phyloP scores from a whole-genome alignment of 53 echinoderm and acorn worm species.

The Arbacia lixula region DNA sequence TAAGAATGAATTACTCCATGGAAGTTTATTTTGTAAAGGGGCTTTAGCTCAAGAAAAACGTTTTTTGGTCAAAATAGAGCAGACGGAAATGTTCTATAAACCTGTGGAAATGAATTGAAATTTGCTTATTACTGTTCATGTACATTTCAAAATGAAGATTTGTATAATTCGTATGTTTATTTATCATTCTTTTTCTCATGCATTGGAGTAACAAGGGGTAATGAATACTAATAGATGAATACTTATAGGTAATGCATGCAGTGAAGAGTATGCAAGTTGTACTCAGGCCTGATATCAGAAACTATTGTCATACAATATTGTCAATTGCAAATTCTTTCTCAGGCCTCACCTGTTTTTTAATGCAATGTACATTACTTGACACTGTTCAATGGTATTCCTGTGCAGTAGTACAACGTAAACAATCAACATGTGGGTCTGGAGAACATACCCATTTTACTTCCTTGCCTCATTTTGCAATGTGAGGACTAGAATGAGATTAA shows the following conservation, averaged over 20 bases:
- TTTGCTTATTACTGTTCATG: background rate
- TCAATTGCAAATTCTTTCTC: background rate
- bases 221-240: background rate
- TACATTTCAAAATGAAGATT: background rate
- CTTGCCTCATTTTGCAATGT: too few species aligned
- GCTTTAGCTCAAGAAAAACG: too few species aligned
- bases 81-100: background rate
- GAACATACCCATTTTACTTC: too few species aligned
- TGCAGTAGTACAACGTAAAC: too few species aligned
- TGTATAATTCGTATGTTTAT: background rate
- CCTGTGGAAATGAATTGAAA: background rate
- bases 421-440: too few species aligned
- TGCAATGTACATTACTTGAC: background rate
- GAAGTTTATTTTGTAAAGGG: too few species aligned
- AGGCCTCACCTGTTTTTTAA: slow-evolving; percentile 6
- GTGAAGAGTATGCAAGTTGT: background rate
- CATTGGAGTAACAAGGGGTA: background rate
- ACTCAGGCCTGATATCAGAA: background rate
- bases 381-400: background rate
- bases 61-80: background rate
- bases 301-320: background rate
- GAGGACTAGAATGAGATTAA: too few species aligned
- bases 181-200: background rate
- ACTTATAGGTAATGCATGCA: background rate
- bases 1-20: too few species aligned